phyloP scores from a whole-genome alignment of 2,797 vertebrate genomes.

The Trachops cirrhosus region DNA sequence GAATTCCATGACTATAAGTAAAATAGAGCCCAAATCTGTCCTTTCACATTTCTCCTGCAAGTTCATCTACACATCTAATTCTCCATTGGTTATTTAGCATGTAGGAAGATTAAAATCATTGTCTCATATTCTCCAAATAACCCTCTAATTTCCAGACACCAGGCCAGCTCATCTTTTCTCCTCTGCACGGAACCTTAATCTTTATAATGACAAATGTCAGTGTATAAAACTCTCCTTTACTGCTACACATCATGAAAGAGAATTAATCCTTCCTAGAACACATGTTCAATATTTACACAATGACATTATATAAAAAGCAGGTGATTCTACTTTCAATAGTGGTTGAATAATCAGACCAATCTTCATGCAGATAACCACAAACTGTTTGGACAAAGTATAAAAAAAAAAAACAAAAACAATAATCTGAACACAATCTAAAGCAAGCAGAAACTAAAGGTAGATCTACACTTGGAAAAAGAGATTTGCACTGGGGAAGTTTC shows the following conservation, averaged over 20 bases:
- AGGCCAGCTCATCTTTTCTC: neutral
- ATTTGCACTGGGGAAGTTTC: fast-evolving
- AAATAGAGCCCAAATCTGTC: neutral
- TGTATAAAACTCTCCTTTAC: neutral
- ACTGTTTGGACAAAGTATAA: neutral
- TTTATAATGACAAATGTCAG: neutral
- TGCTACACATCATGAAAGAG: neutral
- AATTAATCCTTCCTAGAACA: neutral
- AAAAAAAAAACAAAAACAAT: neutral
- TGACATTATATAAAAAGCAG: neutral
- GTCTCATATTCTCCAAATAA: neutral
- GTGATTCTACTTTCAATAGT: neutral
- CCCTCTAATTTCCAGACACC: neutral
- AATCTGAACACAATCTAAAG: neutral
- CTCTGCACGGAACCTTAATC: neutral
- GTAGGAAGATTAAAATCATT: neutral
- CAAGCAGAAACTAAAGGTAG: neutral
- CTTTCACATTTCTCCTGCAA: neutral
- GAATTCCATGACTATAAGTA: fast-evolving
- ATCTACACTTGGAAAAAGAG: neutral
- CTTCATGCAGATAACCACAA: neutral
- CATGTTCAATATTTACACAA: fast-evolving
- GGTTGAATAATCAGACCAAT: neutral
- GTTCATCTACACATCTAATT: neutral
- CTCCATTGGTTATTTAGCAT: neutral